phyloP scores from a whole-genome alignment of 2,797 vertebrate species.

The Cichlasoma orientale region DNA sequence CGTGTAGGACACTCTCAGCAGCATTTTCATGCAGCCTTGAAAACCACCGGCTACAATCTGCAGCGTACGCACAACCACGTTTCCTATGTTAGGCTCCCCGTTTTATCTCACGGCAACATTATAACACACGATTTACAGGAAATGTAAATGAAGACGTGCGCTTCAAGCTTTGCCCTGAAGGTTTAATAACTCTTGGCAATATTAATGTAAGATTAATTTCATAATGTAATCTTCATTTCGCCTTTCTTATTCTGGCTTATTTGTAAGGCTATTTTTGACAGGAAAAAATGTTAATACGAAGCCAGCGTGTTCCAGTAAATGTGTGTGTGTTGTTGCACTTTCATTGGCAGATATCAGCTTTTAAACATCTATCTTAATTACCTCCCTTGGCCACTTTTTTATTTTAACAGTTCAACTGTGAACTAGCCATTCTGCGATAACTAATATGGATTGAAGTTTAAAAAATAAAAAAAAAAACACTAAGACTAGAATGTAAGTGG shows the following conservation, averaged over 20 bases:
- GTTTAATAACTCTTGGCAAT: neutral
- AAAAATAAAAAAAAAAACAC: neutral
- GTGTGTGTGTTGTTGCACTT: neutral
- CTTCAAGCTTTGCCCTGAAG: neutral
- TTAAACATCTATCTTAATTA: neutral
- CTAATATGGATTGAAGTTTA: neutral
- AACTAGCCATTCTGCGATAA: neutral
- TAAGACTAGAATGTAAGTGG: neutral
- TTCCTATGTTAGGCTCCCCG: neutral
- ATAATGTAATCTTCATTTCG: neutral
- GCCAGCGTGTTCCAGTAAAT: neutral
- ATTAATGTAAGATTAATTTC: neutral
- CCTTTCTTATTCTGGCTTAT: neutral
- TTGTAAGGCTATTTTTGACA: conserved; percentile 4
- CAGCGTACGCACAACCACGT: neutral
- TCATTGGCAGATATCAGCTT: neutral
- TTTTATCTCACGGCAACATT: neutral
- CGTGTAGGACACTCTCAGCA: neutral
- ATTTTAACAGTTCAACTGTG: neutral
- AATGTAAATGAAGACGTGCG: neutral
- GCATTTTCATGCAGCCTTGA: neutral
- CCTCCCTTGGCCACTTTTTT: neutral
- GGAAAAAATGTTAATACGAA: conserved; percentile 7
- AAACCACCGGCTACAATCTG: neutral
- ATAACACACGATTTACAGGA: neutral